Evolutionary conservation across 2,888 invertebrate genomes (phyloP).

Genomic region (Archaeoteleia sp.): DNA sequence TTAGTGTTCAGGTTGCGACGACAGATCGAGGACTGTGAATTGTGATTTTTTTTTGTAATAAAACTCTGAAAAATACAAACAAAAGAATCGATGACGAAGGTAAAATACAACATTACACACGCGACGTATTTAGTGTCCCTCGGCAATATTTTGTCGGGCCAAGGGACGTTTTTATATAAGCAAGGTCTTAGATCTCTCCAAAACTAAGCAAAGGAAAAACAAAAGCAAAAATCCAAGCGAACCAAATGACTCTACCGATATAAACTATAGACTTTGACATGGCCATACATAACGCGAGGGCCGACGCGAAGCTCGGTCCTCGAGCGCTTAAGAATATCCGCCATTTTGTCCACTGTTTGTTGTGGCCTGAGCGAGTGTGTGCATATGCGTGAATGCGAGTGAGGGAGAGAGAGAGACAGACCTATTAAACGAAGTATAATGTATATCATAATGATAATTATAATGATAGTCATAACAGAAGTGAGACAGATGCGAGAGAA

Average conservation of each 20-base stretch:
- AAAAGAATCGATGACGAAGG: too few relatives aligned
- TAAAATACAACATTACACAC: constrained; percentile 28
- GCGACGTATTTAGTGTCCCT: constrained; percentile 68
- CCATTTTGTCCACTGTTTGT: constrained; percentile 66
- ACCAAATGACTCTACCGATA: too few relatives aligned
- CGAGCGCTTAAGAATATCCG: too few relatives aligned
- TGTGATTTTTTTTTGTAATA: constrained; percentile 66
- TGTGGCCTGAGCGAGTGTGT: constrained; percentile 20
- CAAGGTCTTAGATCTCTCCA: constrained; percentile 69
- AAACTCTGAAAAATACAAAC: too few relatives aligned
- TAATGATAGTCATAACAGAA: constrained; percentile 25
- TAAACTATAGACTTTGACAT: too few relatives aligned
- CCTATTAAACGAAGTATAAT: constrained; percentile 29
- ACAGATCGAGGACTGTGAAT: constrained; percentile 68
- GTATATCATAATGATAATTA: constrained; percentile 26
- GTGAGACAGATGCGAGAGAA: constrained; percentile 54
- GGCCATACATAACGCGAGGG: constrained; percentile 50
- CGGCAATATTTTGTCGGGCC: constrained; percentile 73
- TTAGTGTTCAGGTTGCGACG: constrained; percentile 73
- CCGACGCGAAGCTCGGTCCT: constrained; percentile 46
- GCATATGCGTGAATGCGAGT: constrained; percentile 16
- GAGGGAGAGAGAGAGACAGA: constrained; percentile 28
- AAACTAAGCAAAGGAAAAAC: constrained; percentile 53
- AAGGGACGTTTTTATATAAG: constrained; percentile 69
- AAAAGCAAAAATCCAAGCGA: constrained; percentile 54